Base-by-base conservation (phyloP, 2,888 invertebrate genomes). In the Branchipolynoe longqiensis region DNA sequence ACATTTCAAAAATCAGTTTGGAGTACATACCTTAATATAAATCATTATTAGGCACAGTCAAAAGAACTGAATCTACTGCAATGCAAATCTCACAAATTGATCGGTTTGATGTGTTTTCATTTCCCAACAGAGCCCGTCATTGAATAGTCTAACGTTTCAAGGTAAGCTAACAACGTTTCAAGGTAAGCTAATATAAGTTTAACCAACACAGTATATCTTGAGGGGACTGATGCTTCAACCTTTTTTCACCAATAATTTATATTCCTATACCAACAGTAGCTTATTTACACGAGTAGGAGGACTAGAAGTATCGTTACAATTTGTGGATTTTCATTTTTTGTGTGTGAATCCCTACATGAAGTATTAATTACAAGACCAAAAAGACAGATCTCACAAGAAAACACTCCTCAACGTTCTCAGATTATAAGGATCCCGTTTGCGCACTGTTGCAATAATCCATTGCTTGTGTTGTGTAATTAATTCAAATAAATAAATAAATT, bases 131-230 rank as follows among this genome's bases (percentile, higher is more conserved):
- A 78, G 54, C 33, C 58, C 78, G 31, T 59, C 86, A 28, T 36
- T 78, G 28, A 69, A 86, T 40, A 84, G 83, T 54, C 62, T 86
- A 14, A 48, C 59, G 33, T 86, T 86, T 28, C 86, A 86, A 84
- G 85, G 85, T 85, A 81, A 54, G 85, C 18, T 8, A 12, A 48
- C 18, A 12, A 12, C 48, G 18, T 48, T 48, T 8, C 18, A 18
- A 48, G 8, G 8, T 12, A 48, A 48, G 48, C 48, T 12, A 48
- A 48, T 8, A 48, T 48, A 48, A 18, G 8, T 48, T 48, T 48
- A 48, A 48, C 18, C 8, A 8, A 48, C 8, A 48, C 8, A 48
- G 8, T 12, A 48, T 12, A 8, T 48, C 48, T 48, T 48, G n/a
- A n/a, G n/a, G n/a, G n/a, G 8, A 12, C 48, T 18, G 8, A 48